Evolutionary conservation across 35 echinoderm and acorn worm species (phyloP).

Genomic region (Apostichopus parvimensis): DNA sequence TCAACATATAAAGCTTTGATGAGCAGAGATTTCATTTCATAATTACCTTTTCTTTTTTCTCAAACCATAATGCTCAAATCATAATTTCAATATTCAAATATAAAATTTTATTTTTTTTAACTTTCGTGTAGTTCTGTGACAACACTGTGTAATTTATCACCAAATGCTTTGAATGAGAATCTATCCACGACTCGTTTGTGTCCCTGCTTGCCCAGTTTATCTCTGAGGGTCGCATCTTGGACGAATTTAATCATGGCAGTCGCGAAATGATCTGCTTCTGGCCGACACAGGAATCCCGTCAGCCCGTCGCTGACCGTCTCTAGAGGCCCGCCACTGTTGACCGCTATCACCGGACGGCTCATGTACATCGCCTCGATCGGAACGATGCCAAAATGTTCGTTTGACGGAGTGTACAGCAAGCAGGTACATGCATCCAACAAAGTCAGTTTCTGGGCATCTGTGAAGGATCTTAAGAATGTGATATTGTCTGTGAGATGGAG

Average conservation of each 20-base stretch:
- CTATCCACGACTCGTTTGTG: conserved; percentile 69
- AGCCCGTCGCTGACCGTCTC: conserved; percentile 75
- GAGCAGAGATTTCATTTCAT: too few relatives aligned
- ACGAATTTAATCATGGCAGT: conserved; percentile 85
- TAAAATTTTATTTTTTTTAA: not conserved
- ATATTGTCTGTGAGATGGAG: conserved; percentile 66
- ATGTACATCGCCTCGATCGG: conserved; percentile 99
- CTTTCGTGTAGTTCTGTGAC: not conserved
- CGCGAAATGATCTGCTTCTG: conserved; percentile 68
- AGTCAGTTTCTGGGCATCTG: conserved; percentile 78
- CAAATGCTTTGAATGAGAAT: conserved; percentile 94
- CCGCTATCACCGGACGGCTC: conserved; percentile 89
- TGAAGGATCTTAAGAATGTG: conserved; percentile 92
- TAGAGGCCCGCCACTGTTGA: conserved; percentile 94
- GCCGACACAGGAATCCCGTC: conserved; percentile 81
- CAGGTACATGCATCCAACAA: conserved; percentile 84
- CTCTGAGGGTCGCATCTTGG: conserved; percentile 49
- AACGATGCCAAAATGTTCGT: conserved; percentile 98
- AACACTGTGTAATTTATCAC: conserved; percentile 67
- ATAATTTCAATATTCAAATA: too few relatives aligned
- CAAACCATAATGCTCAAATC: too few relatives aligned
- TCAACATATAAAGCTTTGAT: too few relatives aligned
- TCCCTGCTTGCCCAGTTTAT: conserved; percentile 78
- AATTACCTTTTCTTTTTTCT: too few relatives aligned
- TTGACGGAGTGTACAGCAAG: conserved; percentile 88